Percentiles rank a stretch among this genome's conserved stretches.
These are phyloP conservation scores for Tachysurus fulvidraco DNA, from an alignment of 2,113 vertebrate species.

Conservation along the genomic window DNA sequence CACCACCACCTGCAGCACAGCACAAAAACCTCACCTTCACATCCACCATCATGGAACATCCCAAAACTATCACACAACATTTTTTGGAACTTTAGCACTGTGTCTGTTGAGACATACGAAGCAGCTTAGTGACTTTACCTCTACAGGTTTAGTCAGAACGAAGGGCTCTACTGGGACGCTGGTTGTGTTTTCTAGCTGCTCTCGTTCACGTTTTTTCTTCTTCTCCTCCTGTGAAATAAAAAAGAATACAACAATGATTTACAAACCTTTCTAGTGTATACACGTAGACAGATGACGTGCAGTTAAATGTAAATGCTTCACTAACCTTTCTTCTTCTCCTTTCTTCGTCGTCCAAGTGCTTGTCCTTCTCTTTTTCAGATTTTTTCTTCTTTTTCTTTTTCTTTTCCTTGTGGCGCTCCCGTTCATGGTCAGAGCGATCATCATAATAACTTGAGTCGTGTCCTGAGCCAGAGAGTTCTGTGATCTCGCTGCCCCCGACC, in stretches of 20 bases:
- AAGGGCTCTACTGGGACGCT: constrained; percentile 74
- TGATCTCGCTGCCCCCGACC: constrained; percentile 95
- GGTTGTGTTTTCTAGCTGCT: constrained; percentile 81
- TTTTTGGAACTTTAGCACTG: background rate
- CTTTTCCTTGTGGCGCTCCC: constrained; percentile 91
- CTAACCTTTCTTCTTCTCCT: constrained; percentile 88
- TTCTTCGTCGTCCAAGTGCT: constrained; percentile 89
- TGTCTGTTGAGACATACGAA: background rate
- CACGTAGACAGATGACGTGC: background rate
- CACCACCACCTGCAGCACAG: constrained; percentile 46
- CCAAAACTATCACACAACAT: background rate
- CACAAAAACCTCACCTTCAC: background rate
- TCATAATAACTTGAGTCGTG: constrained; percentile 97
- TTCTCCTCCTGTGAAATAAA: constrained; percentile 83
- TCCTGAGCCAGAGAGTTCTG: constrained; percentile 92
- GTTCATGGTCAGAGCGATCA: constrained; percentile 91
- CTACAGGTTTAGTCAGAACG: constrained; percentile 68
- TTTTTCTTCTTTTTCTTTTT: constrained; percentile 99
- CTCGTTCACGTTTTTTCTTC: constrained; percentile 92
- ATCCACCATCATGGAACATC: too few relatives aligned
- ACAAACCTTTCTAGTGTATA: background rate
- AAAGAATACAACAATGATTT: background rate
- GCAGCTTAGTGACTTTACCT: constrained; percentile 58
- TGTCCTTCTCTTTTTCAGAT: constrained; percentile 92
- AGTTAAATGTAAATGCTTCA: background rate